Evolutionary conservation across 2,888 invertebrate species (phyloP).

Genomic region (Andrena bucephala): DNA sequence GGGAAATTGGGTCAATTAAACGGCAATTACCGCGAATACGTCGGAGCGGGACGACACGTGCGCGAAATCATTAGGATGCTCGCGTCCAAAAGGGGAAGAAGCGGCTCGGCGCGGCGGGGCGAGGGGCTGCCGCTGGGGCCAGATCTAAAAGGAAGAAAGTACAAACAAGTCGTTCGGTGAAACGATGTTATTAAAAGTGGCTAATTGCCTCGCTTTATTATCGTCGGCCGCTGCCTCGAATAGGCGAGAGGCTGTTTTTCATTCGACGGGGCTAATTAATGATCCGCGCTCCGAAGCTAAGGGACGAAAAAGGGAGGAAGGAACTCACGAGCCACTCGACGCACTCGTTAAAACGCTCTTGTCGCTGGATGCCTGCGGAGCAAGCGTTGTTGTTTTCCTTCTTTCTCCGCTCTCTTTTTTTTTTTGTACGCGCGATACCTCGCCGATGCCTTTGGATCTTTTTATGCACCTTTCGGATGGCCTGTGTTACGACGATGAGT

Average conservation of each 20-base stretch:
- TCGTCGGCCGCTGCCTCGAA: constrained; percentile 56
- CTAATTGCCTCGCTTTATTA: constrained; percentile 73
- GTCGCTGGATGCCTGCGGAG: constrained; percentile 66
- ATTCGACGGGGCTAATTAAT: constrained; percentile 70
- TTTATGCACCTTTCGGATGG: neutral
- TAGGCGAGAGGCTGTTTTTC: constrained; percentile 67
- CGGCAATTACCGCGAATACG: constrained; percentile 49
- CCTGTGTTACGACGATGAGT: neutral
- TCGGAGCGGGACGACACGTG: constrained; percentile 50
- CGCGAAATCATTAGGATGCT: constrained; percentile 58
- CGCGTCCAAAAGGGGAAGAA: constrained; percentile 25
- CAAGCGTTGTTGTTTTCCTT: constrained; percentile 52
- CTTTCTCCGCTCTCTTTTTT: neutral
- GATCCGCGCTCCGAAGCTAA: constrained; percentile 52
- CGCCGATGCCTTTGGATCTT: constrained; percentile 11
- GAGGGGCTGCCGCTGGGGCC: neutral
- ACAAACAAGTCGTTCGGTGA: constrained; percentile 64
- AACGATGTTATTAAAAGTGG: constrained; percentile 74
- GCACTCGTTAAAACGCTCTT: constrained; percentile 72
- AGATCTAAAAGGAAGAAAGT: constrained; percentile 52
- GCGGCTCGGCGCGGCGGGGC: neutral
- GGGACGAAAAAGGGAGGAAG: constrained; percentile 38
- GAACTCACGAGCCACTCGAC: constrained; percentile 63
- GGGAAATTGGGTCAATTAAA: constrained; percentile 67
- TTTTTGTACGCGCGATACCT: constrained; percentile 16